A percentile compares a stretch with the other conserved stretches of the same genome.
Conservation (phyloP, 2,797 vertebrate genomes). For the Eospalax fontanierii region DNA sequence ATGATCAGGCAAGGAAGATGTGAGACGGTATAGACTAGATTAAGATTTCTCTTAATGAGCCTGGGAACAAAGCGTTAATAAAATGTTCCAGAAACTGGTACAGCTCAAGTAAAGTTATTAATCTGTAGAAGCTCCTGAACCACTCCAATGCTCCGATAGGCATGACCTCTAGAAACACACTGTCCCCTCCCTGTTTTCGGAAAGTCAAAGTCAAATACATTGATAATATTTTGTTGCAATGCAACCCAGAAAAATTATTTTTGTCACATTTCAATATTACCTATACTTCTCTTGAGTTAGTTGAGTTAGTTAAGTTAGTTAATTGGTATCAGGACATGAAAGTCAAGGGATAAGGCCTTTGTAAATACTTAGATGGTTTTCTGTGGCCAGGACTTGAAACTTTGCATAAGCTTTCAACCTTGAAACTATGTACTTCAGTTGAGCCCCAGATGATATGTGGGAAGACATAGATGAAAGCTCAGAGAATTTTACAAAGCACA, state of each 20-base stretch:
- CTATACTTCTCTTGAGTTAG: background rate
- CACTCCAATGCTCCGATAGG: background rate
- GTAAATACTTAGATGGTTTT: background rate
- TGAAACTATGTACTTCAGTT: background rate
- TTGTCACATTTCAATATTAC: constrained; percentile 25
- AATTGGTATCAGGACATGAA: constrained; percentile 1
- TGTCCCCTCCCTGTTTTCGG: background rate
- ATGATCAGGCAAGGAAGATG: background rate
- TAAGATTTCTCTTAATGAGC: constrained; percentile 9
- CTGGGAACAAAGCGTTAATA: background rate
- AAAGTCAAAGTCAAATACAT: background rate
- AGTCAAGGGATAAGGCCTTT: background rate
- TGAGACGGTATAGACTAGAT: constrained; percentile 39
- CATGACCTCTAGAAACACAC: background rate
- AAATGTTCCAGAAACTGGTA: constrained; percentile 17
- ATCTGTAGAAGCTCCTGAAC: background rate
- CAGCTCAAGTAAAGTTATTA: constrained; percentile 8
- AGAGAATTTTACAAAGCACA: constrained; percentile 23
- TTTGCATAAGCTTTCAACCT: background rate
- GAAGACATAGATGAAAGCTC: background rate
- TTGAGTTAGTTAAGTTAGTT: too few relatives aligned
- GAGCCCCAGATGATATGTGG: background rate
- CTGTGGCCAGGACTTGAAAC: background rate
- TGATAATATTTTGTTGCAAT: constrained; percentile 20
- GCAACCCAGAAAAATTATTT: constrained; percentile 30